Evolutionary conservation across 1,140 invertebrate species (phyloP).

Genomic region (Cephus cinctus): DNA sequence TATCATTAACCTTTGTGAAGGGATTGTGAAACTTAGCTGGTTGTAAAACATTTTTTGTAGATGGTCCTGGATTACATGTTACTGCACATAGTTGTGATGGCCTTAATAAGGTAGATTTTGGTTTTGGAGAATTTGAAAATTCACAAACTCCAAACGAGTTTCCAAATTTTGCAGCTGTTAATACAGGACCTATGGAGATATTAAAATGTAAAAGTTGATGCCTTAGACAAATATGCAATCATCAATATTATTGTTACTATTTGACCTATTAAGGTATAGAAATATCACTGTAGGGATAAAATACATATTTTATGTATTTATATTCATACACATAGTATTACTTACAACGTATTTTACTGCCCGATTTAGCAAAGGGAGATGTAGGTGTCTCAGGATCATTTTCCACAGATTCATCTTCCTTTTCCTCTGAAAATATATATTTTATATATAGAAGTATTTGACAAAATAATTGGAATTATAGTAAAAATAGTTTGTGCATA

Average conservation of each 20-base stretch:
- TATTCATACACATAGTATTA: background rate
- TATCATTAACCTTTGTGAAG: conserved; percentile 34
- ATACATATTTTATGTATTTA: background rate
- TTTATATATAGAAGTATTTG: background rate
- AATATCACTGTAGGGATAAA: too few species aligned
- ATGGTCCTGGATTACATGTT: conserved; percentile 25
- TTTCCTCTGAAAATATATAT: conserved; percentile 24
- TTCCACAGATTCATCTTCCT: conserved; percentile 23
- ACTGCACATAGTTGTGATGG: conserved; percentile 39
- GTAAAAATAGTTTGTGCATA: background rate
- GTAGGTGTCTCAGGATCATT: conserved; percentile 29
- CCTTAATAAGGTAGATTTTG: conserved; percentile 37
- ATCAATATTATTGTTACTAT: too few species aligned
- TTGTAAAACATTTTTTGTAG: conserved; percentile 31
- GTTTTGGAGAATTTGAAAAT: conserved; percentile 27
- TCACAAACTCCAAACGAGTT: conserved; percentile 34
- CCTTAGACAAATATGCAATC: too few species aligned
- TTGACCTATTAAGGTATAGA: too few species aligned
- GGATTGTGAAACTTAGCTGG: conserved; percentile 46
- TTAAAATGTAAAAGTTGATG: background rate
- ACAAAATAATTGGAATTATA: background rate
- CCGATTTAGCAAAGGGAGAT: conserved; percentile 17
- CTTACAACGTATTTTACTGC: conserved; percentile 28
- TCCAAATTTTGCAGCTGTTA: conserved; percentile 39
- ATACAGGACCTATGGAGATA: conserved; percentile 29